Percentiles rank a stretch among this genome's conserved stretches.
Evolutionary conservation across 1,140 invertebrate species (phyloP).

Genomic region (Euwallacea fornicatus): DNA sequence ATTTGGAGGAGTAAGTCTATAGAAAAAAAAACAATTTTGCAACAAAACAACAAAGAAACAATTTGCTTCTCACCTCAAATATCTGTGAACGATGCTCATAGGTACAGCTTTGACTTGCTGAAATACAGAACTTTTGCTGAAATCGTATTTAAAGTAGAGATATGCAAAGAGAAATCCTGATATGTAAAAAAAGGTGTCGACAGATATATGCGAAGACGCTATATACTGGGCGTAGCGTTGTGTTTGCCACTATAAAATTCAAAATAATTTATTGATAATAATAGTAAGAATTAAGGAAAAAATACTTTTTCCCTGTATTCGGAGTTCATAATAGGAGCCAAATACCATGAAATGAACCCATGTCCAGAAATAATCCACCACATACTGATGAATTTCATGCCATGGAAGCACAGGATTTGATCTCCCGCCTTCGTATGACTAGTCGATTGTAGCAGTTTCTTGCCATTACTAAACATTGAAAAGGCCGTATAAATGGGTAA

Average conservation of each 20-base stretch:
- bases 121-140: slow-evolving; percentile 19
- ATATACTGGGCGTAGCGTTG: slow-evolving; percentile 38
- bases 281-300: neutral
- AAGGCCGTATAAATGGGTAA: slow-evolving; percentile 36
- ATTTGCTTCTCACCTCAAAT: slow-evolving; percentile 40
- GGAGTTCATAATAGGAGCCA: slow-evolving; percentile 3
- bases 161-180: slow-evolving; percentile 45
- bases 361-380: slow-evolving; percentile 49
- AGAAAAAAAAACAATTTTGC: slow-evolving; percentile 15
- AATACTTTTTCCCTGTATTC: slow-evolving; percentile 10
- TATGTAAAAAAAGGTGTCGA: slow-evolving; percentile 48
- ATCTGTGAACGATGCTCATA: slow-evolving; percentile 44
- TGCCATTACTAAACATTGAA: slow-evolving; percentile 40
- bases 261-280: neutral
- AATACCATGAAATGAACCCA: slow-evolving; percentile 11
- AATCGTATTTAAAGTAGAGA: slow-evolving; percentile 42
- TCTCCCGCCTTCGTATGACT: slow-evolving; percentile 26
- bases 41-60: neutral
- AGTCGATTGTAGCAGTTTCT: slow-evolving; percentile 35
- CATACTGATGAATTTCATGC: slow-evolving; percentile 49
- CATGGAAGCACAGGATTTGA: slow-evolving; percentile 48
- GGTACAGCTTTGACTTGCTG: slow-evolving; percentile 39
- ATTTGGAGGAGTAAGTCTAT: slow-evolving; percentile 30
- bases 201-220: slow-evolving; percentile 35
- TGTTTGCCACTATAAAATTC: slow-evolving; percentile 34